A percentile compares a stretch with the other conserved stretches of the same genome.
These are phyloP conservation scores for Psammodynastes pulverulentus DNA, from an alignment of 2,113 vertebrate species.

Conservation along the genomic window DNA sequence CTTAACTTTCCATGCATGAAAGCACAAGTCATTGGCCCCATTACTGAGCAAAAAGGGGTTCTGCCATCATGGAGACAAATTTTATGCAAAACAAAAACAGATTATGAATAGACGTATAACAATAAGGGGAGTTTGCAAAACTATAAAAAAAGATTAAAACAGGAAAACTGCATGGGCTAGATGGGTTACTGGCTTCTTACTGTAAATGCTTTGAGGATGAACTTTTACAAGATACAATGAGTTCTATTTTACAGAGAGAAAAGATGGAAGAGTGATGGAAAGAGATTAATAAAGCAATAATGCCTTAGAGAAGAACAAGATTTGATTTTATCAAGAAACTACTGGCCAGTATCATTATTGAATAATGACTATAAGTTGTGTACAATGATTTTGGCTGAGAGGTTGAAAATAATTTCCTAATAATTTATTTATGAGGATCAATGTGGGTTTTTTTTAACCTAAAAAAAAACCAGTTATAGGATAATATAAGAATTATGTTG, in stretches of 20 bases:
- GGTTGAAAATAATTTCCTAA: background rate
- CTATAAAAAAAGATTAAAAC: background rate
- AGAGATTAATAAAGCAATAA: background rate
- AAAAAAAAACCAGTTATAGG: background rate
- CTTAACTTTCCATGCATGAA: background rate
- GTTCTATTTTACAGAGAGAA: background rate
- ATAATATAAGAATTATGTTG: background rate
- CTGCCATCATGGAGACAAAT: background rate
- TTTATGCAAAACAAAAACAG: background rate
- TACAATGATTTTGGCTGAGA: background rate
- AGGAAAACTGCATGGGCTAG: background rate
- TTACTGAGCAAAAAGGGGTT: background rate
- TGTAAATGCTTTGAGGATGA: background rate
- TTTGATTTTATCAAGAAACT: background rate
- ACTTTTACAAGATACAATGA: background rate
- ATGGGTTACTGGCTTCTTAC: background rate
- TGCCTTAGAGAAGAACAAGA: background rate
- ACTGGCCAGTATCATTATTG: background rate
- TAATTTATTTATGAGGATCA: background rate
- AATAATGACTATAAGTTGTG: background rate
- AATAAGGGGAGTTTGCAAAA: background rate
- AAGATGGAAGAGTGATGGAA: background rate
- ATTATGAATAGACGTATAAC: background rate
- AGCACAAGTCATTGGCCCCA: background rate
- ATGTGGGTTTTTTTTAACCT: background rate